Base-by-base conservation (phyloP, 1,140 invertebrate genomes). In the Sycobia sp. region DNA sequence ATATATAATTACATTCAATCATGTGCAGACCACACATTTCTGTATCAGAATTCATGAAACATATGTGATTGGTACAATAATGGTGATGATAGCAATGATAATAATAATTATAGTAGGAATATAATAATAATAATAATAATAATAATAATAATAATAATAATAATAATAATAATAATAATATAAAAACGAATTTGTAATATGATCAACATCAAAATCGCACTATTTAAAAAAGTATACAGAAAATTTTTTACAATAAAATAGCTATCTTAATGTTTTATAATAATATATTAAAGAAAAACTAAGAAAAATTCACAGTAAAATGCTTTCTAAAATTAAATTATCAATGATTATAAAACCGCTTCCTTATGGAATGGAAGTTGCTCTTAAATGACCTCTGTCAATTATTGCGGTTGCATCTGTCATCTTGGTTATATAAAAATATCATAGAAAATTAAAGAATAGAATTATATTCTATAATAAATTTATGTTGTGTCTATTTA, bases 381-480 rank as follows among this genome's bases (percentile, higher is more conserved):
- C n/a, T 57, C 18, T 63, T 57, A 4, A 46, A 43, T 63, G 46
- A 63, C 27, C 20, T 34, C 51, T 62, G 5, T 36, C 18, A 25
- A 8, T 51, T 41, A 34, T 39, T 32, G 36, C 61, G 43, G 41
- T 63, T 66, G n/a, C 38, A 57, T 29, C 51, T 59, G 57, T 53
- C 55, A 51, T 67, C 32, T 53, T 56, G 29, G 57, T 68, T 67
- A 68, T 75, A 72, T 65, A 75, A 75, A 76, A 72, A 71, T 72
- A 75, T 67, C 50, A 71, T 75, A 74, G 27, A 75, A 71, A 77
- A 73, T 69, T 68, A 67, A 50, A 32, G 60, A 65, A 71, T 66
- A 68, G 67, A 73, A 71, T 70, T 67, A 69, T 70, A 50, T 54
- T 70, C 60, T 66, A 55, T 39, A 38, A n/a, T 55, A 18, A 36